Evolutionary conservation across 2,888 invertebrate species (phyloP).

Genomic region (Noctuana brunneofusca): DNA sequence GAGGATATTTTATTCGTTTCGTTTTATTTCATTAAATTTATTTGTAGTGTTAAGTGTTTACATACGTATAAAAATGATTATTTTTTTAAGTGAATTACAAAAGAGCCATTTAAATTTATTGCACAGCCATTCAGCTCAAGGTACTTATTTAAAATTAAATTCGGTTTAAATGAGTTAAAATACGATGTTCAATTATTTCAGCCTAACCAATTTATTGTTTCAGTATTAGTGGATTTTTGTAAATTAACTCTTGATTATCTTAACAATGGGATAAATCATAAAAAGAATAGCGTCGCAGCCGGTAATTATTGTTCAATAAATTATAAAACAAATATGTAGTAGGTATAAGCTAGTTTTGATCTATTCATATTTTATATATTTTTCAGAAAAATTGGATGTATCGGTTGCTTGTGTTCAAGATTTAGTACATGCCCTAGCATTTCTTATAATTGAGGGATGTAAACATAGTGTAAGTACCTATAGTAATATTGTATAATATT

Average conservation of each 20-base stretch:
- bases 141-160: slow-evolving; percentile 43
- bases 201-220: slow-evolving; percentile 43
- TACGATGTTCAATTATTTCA: too few species aligned
- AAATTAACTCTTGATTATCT: slow-evolving; percentile 86
- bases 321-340: too few species aligned
- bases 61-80: slow-evolving; percentile 60
- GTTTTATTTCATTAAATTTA: background rate
- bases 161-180: background rate
- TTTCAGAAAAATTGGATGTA: slow-evolving; percentile 83
- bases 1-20: too few species aligned
- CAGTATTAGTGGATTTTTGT: slow-evolving; percentile 88
- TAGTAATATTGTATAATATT: slow-evolving; percentile 23
- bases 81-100: slow-evolving; percentile 74
- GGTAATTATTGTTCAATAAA: slow-evolving; percentile 60
- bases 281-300: slow-evolving; percentile 84
- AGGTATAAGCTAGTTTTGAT: too few species aligned
- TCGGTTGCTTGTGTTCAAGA: slow-evolving; percentile 81
- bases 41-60: background rate
- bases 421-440: slow-evolving; percentile 88
- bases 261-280: slow-evolving; percentile 85
- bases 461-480: slow-evolving; percentile 84
- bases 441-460: slow-evolving; percentile 87
- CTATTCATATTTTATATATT: slow-evolving; percentile 41
- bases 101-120: slow-evolving; percentile 68
- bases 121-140: slow-evolving; percentile 66